Base-by-base conservation (phyloP, 2,113 vertebrate genomes). In the Istiophorus platypterus region DNA sequence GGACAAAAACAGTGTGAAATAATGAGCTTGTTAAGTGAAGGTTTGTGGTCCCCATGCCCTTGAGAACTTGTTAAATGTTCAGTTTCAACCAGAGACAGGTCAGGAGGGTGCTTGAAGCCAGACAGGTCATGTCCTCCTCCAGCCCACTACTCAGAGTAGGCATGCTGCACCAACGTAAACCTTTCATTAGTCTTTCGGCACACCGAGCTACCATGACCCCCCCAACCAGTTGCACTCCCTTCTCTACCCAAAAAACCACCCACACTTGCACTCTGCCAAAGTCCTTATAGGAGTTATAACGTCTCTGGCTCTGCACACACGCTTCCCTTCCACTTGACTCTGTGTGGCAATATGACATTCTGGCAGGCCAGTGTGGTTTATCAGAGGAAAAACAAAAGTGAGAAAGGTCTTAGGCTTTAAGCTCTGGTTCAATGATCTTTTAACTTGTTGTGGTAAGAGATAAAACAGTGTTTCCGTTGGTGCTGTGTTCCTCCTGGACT, bases 11-110 rank as follows among this genome's bases (percentile, higher is more conserved):
- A 81, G 83, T 88, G 83, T 76, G 85, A 91, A 90, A 93, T 93
- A 93, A 94, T 92, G 89, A 94, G 93, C 90, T 92, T 92, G 88
- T 93, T 91, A 93, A 89, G 86, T 76, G 86, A 84, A 85, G 81
- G 79, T 88, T 80, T 79, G 85, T 77, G 85, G 78, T 80, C 85
- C 51, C 85, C 34, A 24, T 78, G 78, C 82, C 87, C 64, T 57
- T 42, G 67, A 78, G 68, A 81, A 85, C 87, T 86, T 82, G 49
- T 91, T 83, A 85, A 90, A 86, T 75, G 69, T 24, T 67, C 22
- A 42, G 81, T 90, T 91, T 91, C 52, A 86, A 68, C 67, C 58
- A 65, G 69, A 54, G 29, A 78, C 68, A 22, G 67, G 34, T 58
- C 76, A 57, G 85, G 64, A 81, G 77, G 91, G 72, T 57, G 73